These are phyloP conservation scores for Geopemphigus sp. DNA, from an alignment of 1,140 invertebrate genomes.

Conservation along the genomic window DNA sequence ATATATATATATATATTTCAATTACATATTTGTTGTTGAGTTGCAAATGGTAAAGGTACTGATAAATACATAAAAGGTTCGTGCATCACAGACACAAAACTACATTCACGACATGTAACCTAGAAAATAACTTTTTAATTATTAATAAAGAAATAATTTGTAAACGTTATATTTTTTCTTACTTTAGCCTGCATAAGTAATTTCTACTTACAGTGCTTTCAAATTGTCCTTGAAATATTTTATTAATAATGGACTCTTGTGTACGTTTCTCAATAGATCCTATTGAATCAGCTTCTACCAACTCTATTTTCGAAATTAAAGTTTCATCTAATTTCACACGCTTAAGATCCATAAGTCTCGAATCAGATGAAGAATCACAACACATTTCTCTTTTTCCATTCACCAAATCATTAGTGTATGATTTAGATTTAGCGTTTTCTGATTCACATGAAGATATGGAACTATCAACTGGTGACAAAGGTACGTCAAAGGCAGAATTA, in stretches of 20 bases:
- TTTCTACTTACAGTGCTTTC: constrained; percentile 63
- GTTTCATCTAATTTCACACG: constrained; percentile 45
- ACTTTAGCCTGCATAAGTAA: background rate
- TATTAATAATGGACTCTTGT: constrained; percentile 64
- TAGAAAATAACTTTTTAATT: constrained; percentile 55
- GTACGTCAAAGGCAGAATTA: background rate
- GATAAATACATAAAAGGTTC: constrained; percentile 76
- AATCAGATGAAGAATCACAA: constrained; percentile 46
- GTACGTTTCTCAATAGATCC: constrained; percentile 57
- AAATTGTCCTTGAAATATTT: constrained; percentile 72
- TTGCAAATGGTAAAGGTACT: constrained; percentile 67
- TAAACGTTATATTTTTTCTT: background rate
- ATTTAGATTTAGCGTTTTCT: background rate
- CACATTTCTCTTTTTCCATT: constrained; percentile 47
- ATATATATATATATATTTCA: constrained; percentile 38
- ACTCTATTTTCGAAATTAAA: constrained; percentile 1
- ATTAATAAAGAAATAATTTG: constrained; percentile 20
- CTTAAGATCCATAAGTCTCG: constrained; percentile 35
- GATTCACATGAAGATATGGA: background rate
- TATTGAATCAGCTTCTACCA: constrained; percentile 43
- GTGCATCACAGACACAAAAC: constrained; percentile 68
- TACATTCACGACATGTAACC: constrained; percentile 69
- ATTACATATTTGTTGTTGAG: constrained; percentile 65
- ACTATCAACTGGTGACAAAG: background rate
- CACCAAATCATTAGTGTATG: constrained; percentile 5